Percentiles rank a stretch among this genome's conserved stretches.
phyloP scores from a whole-genome alignment of 2,888 invertebrate genomes.

The Leucophenga montana region DNA sequence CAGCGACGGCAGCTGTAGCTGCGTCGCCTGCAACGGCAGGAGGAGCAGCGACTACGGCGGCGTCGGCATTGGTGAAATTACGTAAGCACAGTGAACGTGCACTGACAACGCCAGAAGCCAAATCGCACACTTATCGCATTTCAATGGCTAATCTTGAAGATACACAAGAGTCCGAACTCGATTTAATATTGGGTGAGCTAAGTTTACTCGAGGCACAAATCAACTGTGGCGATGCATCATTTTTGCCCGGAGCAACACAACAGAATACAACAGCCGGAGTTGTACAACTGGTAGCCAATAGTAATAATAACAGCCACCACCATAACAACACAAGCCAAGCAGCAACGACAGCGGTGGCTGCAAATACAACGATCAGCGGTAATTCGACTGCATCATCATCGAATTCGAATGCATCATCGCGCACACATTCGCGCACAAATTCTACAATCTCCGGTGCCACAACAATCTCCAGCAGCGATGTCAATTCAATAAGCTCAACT shows the following conservation, averaged over 20 bases:
- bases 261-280: conserved; percentile 20
- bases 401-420: conserved; percentile 61
- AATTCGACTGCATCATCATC: conserved; percentile 47
- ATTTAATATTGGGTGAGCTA: conserved; percentile 95
- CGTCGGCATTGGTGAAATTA: conserved; percentile 59
- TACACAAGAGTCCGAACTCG: conserved; percentile 96
- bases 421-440: conserved; percentile 71
- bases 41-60: conserved; percentile 36
- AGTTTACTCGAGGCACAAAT: conserved; percentile 86
- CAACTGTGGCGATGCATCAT: conserved; percentile 58
- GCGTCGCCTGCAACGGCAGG: conserved; percentile 11
- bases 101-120: conserved; percentile 51
- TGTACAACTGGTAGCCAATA: neutral
- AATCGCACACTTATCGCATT: conserved; percentile 79
- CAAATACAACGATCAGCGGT: conserved; percentile 67
- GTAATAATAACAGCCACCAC: conserved; percentile 4
- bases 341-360: conserved; percentile 12
- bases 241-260: conserved; percentile 47
- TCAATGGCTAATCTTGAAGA: conserved; percentile 97
- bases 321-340: neutral
- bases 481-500: conserved; percentile 68
- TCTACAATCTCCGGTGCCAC: conserved; percentile 72
- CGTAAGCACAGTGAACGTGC: conserved; percentile 63
- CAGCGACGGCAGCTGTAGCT: conserved; percentile 37
- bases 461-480: conserved; percentile 68